phyloP scores from a whole-genome alignment of 2,113 vertebrate species.

The Oostethus manadensis region DNA sequence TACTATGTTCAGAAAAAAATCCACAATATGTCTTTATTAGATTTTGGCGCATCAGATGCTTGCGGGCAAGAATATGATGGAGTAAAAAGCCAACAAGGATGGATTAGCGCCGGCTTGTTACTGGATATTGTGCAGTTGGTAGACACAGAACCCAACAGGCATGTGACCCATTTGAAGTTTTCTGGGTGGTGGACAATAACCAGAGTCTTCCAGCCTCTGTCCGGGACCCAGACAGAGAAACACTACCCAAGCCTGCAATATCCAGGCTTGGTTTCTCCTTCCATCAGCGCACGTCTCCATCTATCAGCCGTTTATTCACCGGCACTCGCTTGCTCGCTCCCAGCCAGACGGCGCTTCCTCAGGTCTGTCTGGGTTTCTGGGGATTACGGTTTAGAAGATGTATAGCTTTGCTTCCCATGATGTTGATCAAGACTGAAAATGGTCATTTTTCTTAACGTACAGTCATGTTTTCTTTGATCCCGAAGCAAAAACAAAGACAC shows the following conservation, averaged over 20 bases:
- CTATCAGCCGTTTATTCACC: conserved; percentile 34
- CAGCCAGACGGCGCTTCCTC: conserved; percentile 30
- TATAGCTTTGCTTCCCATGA: neutral
- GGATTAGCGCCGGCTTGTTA: conserved; percentile 34
- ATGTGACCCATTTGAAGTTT: conserved; percentile 19
- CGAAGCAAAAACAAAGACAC: conserved; percentile 8
- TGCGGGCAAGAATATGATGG: too few species aligned
- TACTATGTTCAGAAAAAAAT: too few species aligned
- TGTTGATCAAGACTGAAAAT: neutral
- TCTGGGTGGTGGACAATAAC: conserved; percentile 52
- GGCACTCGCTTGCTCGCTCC: conserved; percentile 17
- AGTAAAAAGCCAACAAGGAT: conserved; percentile 2
- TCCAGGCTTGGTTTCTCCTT: conserved; percentile 53
- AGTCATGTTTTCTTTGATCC: conserved; percentile 14
- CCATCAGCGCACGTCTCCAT: conserved; percentile 53
- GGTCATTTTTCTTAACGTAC: conserved; percentile 10
- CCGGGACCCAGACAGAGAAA: conserved; percentile 47
- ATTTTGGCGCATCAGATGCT: too few species aligned
- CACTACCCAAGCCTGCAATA: conserved; percentile 57
- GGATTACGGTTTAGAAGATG: conserved; percentile 16
- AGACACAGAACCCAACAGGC: conserved; percentile 35
- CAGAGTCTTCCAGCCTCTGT: conserved; percentile 45
- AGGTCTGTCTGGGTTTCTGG: conserved; percentile 17
- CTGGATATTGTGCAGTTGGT: conserved; percentile 30
- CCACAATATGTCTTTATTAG: too few species aligned